These are phyloP conservation scores for Psittacula cyanocephala DNA, from an alignment of 2,113 vertebrate genomes.

Conservation along the genomic window DNA sequence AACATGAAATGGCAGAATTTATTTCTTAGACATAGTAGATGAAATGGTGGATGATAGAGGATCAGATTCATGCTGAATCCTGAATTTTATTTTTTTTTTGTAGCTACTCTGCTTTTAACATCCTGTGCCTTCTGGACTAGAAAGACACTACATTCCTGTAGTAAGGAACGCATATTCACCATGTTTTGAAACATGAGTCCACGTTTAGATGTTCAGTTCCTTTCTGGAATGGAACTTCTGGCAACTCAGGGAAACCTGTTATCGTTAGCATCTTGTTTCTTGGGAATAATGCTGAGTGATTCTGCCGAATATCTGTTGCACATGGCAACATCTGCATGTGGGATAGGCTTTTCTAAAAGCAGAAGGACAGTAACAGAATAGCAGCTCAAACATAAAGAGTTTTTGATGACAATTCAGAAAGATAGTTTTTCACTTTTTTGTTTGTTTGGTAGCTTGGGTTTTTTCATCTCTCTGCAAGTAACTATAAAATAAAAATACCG, in stretches of 20 bases:
- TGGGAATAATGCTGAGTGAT: neutral
- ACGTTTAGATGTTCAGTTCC: neutral
- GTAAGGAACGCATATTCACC: neutral
- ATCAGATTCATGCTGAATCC: neutral
- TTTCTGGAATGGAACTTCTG: neutral
- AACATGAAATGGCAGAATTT: neutral
- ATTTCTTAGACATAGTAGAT: neutral
- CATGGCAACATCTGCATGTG: neutral
- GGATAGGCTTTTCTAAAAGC: neutral
- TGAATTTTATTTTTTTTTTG: neutral
- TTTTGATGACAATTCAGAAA: neutral
- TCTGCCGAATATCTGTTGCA: neutral
- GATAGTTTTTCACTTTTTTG: neutral
- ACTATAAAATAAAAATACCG: neutral
- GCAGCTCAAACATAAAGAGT: rapidly evolving
- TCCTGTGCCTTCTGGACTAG: neutral
- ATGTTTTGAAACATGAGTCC: neutral
- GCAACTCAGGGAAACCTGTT: neutral
- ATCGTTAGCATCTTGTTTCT: neutral
- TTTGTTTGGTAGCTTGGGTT: neutral
- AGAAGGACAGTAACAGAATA: neutral
- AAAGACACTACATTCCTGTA: neutral
- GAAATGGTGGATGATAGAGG: neutral
- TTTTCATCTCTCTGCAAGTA: neutral
- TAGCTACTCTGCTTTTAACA: neutral